Conservation (phyloP, 2,113 vertebrate species). For the Pseudonaja textilis region DNA sequence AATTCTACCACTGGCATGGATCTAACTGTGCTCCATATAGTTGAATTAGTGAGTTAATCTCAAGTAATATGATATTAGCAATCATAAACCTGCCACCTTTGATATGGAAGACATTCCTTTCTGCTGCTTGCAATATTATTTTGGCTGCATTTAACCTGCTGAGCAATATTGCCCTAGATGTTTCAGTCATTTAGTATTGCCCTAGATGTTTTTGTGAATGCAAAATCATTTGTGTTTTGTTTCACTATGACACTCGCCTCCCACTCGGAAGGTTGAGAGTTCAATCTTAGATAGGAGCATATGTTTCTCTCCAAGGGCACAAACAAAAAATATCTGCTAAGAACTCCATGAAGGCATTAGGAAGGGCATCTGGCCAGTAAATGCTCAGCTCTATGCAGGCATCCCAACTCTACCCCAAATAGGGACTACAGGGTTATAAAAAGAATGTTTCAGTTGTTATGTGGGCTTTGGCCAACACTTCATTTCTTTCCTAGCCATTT, state of each 20-base stretch:
- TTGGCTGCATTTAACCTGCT: neutral
- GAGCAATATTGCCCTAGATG: neutral
- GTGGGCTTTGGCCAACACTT: neutral
- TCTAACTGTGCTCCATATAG: neutral
- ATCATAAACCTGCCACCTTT: neutral
- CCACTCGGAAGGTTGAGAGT: neutral
- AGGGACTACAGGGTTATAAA: neutral
- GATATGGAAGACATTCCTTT: neutral
- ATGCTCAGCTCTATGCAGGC: neutral
- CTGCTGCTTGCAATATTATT: neutral
- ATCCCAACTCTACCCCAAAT: neutral
- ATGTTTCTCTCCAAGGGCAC: neutral
- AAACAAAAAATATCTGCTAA: neutral
- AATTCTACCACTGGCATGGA: neutral
- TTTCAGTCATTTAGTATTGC: neutral
- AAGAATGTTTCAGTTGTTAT: neutral
- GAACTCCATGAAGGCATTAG: neutral
- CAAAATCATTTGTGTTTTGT: too few relatives aligned
- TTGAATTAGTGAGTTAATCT: neutral
- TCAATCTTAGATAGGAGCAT: neutral
- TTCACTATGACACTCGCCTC: neutral
- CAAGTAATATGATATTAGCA: neutral
- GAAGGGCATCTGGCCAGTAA: neutral
- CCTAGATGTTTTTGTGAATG: neutral
- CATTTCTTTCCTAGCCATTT: neutral